These are phyloP conservation scores for Temnothorax unifasciatus DNA, from an alignment of 2,888 invertebrate species.

Conservation along the genomic window DNA sequence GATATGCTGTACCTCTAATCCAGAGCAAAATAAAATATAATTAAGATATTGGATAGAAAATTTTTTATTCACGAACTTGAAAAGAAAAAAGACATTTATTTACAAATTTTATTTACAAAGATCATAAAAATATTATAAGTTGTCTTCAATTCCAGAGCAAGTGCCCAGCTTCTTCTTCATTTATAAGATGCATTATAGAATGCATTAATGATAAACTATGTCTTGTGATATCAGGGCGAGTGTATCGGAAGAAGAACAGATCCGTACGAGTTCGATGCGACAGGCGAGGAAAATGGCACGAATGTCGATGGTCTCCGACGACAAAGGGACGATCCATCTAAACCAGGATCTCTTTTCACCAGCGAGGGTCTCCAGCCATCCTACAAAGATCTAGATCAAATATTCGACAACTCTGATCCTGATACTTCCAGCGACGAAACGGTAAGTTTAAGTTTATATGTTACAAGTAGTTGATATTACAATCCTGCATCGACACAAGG, in stretches of 20 bases:
- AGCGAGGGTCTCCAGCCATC: conserved; percentile 96
- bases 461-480: conserved; percentile 87
- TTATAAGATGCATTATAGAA: background rate
- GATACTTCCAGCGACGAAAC: conserved; percentile 96
- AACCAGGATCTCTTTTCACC: conserved; percentile 92
- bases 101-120: background rate
- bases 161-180: background rate
- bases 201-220: background rate
- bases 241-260: conserved; percentile 85
- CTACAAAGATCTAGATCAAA: conserved; percentile 96
- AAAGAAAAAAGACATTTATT: background rate
- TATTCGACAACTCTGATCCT: conserved; percentile 96
- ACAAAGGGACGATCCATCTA: conserved; percentile 85
- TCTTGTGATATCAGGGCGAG: conserved; percentile 77
- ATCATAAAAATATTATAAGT: background rate
- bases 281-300: conserved; percentile 87
- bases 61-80: background rate
- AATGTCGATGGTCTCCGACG: conserved; percentile 87
- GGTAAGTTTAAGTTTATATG: conserved; percentile 85
- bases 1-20: background rate
- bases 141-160: background rate
- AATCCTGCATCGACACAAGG: background rate
- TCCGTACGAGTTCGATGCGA: conserved; percentile 92
- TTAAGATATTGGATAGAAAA: background rate
- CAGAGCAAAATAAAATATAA: background rate